phyloP scores from a whole-genome alignment of 35 echinoderm and acorn worm genomes.

The Apostichopus japonicus region DNA sequence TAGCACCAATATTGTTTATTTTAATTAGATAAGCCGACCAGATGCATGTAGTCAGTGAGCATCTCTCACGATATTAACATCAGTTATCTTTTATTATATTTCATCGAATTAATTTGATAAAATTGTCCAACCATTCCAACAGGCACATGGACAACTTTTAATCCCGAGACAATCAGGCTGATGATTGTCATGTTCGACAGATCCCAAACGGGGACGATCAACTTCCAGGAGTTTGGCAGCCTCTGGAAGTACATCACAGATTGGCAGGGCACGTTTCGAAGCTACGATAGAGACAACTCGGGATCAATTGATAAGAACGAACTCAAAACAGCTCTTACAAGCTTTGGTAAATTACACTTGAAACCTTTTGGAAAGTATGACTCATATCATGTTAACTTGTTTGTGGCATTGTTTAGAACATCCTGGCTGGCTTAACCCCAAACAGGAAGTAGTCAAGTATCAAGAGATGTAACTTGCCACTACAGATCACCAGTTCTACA shows the following conservation, averaged over 20 bases:
- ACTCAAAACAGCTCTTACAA: conserved; percentile 84
- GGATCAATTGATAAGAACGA: conserved; percentile 92
- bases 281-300: conserved; percentile 95
- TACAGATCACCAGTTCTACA: no score
- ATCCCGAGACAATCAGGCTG: conserved; percentile 92
- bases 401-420: no score
- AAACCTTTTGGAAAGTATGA: no score
- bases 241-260: conserved; percentile 99
- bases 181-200: conserved; percentile 99
- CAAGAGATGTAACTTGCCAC: no score
- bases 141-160: conserved; percentile 98
- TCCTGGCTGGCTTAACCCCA: no score
- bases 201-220: conserved; percentile 83
- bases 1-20: no score
- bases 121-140: neutral
- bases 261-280: conserved; percentile 93
- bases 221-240: conserved; percentile 97
- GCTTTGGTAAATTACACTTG: conserved; percentile 74
- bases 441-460: no score
- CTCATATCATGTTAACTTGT: no score
- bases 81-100: neutral
- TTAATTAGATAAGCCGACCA: no score
- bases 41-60: no score
- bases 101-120: neutral
- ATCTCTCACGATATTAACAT: no score